Base-by-base conservation (phyloP, 1,140 invertebrate species). In the Tyrophagus putrescentiae region DNA sequence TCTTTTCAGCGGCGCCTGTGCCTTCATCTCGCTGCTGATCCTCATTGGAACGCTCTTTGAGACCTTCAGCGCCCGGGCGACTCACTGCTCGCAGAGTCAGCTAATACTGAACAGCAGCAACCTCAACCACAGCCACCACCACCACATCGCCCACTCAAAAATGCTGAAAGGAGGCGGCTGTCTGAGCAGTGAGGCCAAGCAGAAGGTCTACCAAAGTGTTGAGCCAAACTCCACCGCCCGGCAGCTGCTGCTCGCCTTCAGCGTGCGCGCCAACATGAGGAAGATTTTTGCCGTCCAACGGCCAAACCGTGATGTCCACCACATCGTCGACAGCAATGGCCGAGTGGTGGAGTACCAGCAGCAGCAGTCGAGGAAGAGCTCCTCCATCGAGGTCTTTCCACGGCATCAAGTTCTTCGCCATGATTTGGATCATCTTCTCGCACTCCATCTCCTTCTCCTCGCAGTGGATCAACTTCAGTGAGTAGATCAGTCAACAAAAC, bases 401-500 rank as follows among this genome's bases (percentile, higher is more conserved):
- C 62, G 67, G 67, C 4, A 41, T 68, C 9, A 54, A 54, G 60
- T 63, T 68, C 23, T 42, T 67, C 1, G 66, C 60, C 11, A 68
- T 68, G 67, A 18, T 65, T 28, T 62, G 66, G 60, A 67, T 68
- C 21, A 68, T 68, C 16, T 44, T 63, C n/a, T 64, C 61, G 13
- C 67, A 68, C 42, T 66, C 67, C 2, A 68, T 57, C 34, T 63
- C 65, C 11, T 68, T 68, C 48, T 67, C 61, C 3, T 36, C 50
- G 13, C 59, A 57, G 57, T 63, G 63, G 62, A 27, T 68, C 1
- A 65, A 52, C 32, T 65, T 67, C 54, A 33, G 66, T 66, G 53
- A 66, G 62, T 66, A 58, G n/a, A n/a, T 42, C 33, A 9, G 1
- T 53, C 13, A 39, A 13, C 13, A 39, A 39, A 39, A 39, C 13